Evolutionary conservation across 2,888 invertebrate species (phyloP).

Genomic region (Tachina fera): DNA sequence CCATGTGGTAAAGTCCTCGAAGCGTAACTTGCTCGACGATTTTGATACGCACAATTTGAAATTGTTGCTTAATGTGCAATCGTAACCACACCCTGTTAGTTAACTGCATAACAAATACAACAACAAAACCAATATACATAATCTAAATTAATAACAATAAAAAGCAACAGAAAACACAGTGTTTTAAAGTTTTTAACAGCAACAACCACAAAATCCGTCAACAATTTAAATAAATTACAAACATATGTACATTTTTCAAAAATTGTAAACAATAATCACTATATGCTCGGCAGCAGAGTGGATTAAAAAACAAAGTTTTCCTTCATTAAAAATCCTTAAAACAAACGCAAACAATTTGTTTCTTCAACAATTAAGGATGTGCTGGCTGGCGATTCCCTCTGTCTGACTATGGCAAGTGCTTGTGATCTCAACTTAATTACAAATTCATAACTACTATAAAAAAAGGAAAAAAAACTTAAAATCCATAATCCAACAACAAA

Average conservation of each 20-base stretch:
- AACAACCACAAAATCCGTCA: slow-evolving; percentile 72
- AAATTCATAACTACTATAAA: slow-evolving; percentile 72
- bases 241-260: slow-evolving; percentile 12
- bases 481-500: slow-evolving; percentile 73
- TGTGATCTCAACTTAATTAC: slow-evolving; percentile 81
- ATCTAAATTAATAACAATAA: slow-evolving; percentile 61
- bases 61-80: slow-evolving; percentile 86
- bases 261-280: slow-evolving; percentile 49
- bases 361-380: background rate
- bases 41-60: slow-evolving; percentile 86
- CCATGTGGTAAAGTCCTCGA: slow-evolving; percentile 78
- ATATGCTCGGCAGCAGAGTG: slow-evolving; percentile 37
- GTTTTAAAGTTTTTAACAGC: slow-evolving; percentile 63
- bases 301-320: slow-evolving; percentile 4
- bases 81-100: slow-evolving; percentile 78
- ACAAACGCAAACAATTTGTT: background rate
- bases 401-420: slow-evolving; percentile 74
- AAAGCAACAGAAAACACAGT: slow-evolving; percentile 53
- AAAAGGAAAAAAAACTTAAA: slow-evolving; percentile 74
- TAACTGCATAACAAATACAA: slow-evolving; percentile 9
- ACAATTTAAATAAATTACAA: slow-evolving; percentile 69
- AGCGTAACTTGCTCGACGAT: slow-evolving; percentile 82
- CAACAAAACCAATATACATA: slow-evolving; percentile 64
- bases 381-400: slow-evolving; percentile 20
- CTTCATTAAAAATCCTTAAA: slow-evolving; percentile 65